Conservation (phyloP, 2,113 vertebrate species). For the Lophius piscatorius region DNA sequence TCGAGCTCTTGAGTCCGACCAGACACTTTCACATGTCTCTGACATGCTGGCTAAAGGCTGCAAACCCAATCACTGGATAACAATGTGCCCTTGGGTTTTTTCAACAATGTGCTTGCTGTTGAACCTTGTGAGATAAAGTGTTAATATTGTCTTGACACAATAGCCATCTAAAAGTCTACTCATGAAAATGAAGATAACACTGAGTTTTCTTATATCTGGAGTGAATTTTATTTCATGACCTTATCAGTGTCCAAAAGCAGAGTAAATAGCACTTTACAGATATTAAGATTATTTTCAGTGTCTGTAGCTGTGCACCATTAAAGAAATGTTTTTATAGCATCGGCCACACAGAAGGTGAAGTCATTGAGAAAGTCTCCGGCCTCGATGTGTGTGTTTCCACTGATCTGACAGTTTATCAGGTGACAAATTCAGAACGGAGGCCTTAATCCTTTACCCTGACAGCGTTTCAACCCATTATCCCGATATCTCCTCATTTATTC, state of each 20-base stretch:
- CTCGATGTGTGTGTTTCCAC: neutral
- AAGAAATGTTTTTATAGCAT: neutral
- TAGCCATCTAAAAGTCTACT: neutral
- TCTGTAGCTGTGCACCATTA: neutral
- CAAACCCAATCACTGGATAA: neutral
- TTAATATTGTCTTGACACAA: conserved; percentile 7
- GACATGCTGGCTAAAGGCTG: neutral
- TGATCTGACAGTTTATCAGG: conserved; percentile 4
- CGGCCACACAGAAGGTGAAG: neutral
- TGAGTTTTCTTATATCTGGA: neutral
- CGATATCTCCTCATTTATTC: neutral
- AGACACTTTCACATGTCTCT: conserved; percentile 49
- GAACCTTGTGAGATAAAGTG: conserved; percentile 2
- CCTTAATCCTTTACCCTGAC: neutral
- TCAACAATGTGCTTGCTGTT: neutral
- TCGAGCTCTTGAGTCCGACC: too few relatives aligned
- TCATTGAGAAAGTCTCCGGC: neutral
- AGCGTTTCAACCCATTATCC: neutral
- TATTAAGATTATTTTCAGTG: neutral
- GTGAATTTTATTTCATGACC: conserved; percentile 23
- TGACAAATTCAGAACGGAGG: neutral
- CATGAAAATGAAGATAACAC: conserved; percentile 13
- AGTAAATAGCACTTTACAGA: too few relatives aligned
- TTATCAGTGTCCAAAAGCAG: neutral
- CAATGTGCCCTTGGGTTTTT: conserved; percentile 5